A percentile compares a stretch with the other conserved stretches of the same genome.
phyloP scores from a whole-genome alignment of 2,113 vertebrate species.

The Leuciscus idus region DNA sequence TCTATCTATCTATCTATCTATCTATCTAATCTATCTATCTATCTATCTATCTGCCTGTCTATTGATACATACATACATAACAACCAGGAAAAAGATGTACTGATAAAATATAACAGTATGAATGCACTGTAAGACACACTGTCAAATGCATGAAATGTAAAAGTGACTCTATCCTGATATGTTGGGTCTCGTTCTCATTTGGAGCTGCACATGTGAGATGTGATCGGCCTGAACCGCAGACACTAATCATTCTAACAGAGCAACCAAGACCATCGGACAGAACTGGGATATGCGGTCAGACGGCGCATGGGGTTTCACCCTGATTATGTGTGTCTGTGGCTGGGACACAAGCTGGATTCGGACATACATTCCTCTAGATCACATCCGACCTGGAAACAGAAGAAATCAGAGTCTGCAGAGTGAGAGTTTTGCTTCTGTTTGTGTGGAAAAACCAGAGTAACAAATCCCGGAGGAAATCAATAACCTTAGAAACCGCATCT shows the following conservation, averaged over 20 bases:
- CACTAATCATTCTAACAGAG: constrained; percentile 32
- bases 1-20: too few species aligned
- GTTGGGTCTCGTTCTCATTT: background rate
- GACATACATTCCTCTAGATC: background rate
- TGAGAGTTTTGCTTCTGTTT: background rate
- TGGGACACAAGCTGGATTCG: constrained; percentile 1
- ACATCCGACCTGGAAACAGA: background rate
- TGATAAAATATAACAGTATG: background rate
- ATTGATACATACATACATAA: background rate
- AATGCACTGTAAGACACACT: background rate
- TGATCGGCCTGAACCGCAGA: constrained; percentile 43
- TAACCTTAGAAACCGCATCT: background rate
- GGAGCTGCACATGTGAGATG: constrained; percentile 10
- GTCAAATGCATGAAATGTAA: background rate
- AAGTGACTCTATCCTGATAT: background rate
- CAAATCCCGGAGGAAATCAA: background rate
- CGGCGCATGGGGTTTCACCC: constrained; percentile 10
- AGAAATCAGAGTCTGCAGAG: background rate
- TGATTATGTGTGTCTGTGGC: constrained; percentile 9
- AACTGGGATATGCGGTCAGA: constrained; percentile 34
- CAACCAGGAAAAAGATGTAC: background rate
- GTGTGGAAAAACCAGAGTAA: background rate
- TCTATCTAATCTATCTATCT: too few species aligned
- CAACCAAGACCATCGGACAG: constrained; percentile 39
- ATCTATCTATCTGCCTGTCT: background rate